Evolutionary conservation across 1,140 invertebrate genomes (phyloP).

Genomic region (Thereuonema tuberculata): DNA sequence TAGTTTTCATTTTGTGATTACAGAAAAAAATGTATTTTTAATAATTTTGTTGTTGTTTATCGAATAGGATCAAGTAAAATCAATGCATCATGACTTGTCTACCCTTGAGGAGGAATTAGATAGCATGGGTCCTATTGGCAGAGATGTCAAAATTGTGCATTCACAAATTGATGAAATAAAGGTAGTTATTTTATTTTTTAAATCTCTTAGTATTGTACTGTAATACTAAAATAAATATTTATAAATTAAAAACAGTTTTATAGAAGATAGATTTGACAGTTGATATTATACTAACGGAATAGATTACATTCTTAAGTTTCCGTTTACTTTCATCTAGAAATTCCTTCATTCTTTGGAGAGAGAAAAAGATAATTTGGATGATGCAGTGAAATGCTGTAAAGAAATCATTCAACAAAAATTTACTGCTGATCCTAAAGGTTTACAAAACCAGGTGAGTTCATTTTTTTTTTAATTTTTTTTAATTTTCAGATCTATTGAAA

Average conservation of each 20-base stretch:
- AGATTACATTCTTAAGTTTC: too few species aligned
- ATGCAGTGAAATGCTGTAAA: conserved; percentile 55
- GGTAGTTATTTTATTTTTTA: conserved; percentile 15
- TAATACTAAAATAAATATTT: not conserved
- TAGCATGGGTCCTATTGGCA: conserved; percentile 61
- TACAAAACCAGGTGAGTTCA: conserved; percentile 42
- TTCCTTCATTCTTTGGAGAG: conserved; percentile 45
- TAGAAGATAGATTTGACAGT: too few species aligned
- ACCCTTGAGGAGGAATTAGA: conserved; percentile 72
- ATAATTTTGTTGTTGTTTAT: conserved; percentile 7
- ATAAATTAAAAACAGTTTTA: too few species aligned
- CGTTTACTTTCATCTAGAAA: conserved; percentile 26
- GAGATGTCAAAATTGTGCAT: conserved; percentile 71
- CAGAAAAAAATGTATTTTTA: conserved; percentile 7
- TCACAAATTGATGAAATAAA: conserved; percentile 66
- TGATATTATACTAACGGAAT: too few species aligned
- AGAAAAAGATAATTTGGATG: conserved; percentile 49
- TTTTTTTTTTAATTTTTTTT: too few species aligned
- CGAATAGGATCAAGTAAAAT: conserved; percentile 58
- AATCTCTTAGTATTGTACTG: not conserved
- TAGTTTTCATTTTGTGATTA: too few species aligned
- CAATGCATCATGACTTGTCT: conserved; percentile 54
- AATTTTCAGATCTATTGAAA: too few species aligned
- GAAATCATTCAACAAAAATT: conserved; percentile 66
- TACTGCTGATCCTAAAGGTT: conserved; percentile 60